Evolutionary conservation across 2,888 invertebrate species (phyloP).

Genomic region (Rhagonycha lutea): DNA sequence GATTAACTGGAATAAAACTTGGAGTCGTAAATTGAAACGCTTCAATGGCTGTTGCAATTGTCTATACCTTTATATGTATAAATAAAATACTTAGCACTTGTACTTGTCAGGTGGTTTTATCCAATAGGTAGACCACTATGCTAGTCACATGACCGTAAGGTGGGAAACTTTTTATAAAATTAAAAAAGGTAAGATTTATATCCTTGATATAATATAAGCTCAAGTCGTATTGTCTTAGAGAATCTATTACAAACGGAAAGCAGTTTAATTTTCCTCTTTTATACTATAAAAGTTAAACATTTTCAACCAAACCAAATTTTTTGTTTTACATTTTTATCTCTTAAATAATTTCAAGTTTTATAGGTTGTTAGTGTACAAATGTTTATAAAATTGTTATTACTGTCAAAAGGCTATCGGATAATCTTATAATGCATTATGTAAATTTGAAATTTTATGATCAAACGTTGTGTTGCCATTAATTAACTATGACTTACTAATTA

Average conservation of each 20-base stretch:
- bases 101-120: constrained; percentile 41
- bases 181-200: constrained; percentile 31
- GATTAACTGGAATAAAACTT: constrained; percentile 41
- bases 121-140: constrained; percentile 38
- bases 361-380: not conserved
- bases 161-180: constrained; percentile 41
- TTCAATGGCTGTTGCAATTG: constrained; percentile 48
- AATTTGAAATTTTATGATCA: not conserved
- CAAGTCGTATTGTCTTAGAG: constrained; percentile 30
- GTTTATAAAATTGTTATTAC: not conserved
- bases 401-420: not conserved
- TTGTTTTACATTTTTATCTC: not conserved
- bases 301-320: constrained; percentile 10
- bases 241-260: constrained; percentile 17
- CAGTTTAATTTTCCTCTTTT: constrained; percentile 27
- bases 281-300: constrained; percentile 17
- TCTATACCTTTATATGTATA: constrained; percentile 37
- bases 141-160: constrained; percentile 41
- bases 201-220: constrained; percentile 25
- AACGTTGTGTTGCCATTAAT: not conserved
- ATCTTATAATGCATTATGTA: not conserved
- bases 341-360: not conserved
- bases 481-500: not conserved
- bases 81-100: constrained; percentile 40
- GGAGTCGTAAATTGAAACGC: constrained; percentile 45